phyloP scores from a whole-genome alignment of 2,888 invertebrate genomes.

The Folsomia manolachei region DNA sequence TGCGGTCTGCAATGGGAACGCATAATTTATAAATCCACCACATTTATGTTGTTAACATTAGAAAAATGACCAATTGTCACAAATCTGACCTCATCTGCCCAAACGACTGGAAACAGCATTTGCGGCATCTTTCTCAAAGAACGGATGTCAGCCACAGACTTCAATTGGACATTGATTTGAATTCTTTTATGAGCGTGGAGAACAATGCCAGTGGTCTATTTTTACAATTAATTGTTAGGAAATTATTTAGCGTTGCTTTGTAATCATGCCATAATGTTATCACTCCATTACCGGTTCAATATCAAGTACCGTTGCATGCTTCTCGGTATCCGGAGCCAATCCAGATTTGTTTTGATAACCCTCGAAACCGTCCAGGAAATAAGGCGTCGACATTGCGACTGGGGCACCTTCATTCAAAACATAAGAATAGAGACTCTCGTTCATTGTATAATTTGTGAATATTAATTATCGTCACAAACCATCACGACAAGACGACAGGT shows the following conservation, averaged over 20 bases:
- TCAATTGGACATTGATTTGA: constrained; percentile 32
- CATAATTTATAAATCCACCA: too few relatives aligned
- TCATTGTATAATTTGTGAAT: too few relatives aligned
- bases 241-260: too few relatives aligned
- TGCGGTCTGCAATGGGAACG: constrained; percentile 13
- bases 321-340: constrained; percentile 13
- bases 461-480: constrained; percentile 7
- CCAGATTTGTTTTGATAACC: constrained; percentile 18
- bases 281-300: constrained; percentile 19
- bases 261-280: too few relatives aligned
- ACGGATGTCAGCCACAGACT: constrained; percentile 15
- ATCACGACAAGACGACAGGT: constrained; percentile 27
- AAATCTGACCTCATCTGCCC: constrained; percentile 38
- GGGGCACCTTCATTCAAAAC: constrained; percentile 21
- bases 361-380: constrained; percentile 28
- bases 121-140: constrained; percentile 25
- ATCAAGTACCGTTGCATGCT: constrained; percentile 21
- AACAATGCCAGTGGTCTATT: constrained; percentile 39
- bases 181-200: constrained; percentile 32
- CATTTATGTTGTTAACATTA: too few relatives aligned
- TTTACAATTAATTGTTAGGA: too few relatives aligned
- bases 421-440: too few relatives aligned
- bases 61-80: too few relatives aligned
- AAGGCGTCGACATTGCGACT: constrained; percentile 28
- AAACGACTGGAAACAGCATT: constrained; percentile 36